Evolutionary conservation across 2,113 vertebrate genomes (phyloP).

Genomic region (Lanius ludovicianus): DNA sequence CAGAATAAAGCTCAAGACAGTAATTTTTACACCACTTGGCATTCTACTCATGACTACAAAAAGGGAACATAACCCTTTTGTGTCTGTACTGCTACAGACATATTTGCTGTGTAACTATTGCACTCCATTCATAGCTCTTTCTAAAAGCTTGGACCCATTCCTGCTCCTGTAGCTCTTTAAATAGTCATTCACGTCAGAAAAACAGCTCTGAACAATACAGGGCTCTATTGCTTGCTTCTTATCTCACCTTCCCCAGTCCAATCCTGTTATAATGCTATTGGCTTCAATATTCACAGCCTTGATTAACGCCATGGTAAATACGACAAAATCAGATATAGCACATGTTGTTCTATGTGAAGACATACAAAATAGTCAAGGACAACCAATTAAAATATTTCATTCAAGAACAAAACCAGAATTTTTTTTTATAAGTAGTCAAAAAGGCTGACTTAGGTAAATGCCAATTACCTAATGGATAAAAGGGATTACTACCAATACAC

Average conservation of each 20-base stretch:
- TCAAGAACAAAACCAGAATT: not conserved
- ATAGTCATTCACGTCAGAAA: not conserved
- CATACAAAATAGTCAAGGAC: not conserved
- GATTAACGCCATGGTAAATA: constrained; percentile 11
- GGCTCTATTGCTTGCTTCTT: not conserved
- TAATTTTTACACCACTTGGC: not conserved
- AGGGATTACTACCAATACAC: not conserved
- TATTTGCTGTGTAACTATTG: not conserved
- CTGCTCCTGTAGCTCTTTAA: constrained; percentile 35
- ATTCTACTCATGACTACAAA: not conserved
- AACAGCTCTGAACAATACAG: not conserved
- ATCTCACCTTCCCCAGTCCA: constrained; percentile 42
- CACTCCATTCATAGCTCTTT: not conserved
- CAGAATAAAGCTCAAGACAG: not conserved
- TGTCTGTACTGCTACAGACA: not conserved
- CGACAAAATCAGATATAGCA: not conserved
- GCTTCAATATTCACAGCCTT: not conserved
- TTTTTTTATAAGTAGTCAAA: not conserved
- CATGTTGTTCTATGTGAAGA: not conserved
- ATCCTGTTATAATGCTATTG: not conserved
- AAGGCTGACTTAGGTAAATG: not conserved
- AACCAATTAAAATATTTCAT: not conserved
- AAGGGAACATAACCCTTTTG: not conserved
- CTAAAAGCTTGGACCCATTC: not conserved
- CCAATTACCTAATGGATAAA: not conserved